These are phyloP conservation scores for Orius insidiosus DNA, from an alignment of 1,140 invertebrate genomes.

Conservation along the genomic window DNA sequence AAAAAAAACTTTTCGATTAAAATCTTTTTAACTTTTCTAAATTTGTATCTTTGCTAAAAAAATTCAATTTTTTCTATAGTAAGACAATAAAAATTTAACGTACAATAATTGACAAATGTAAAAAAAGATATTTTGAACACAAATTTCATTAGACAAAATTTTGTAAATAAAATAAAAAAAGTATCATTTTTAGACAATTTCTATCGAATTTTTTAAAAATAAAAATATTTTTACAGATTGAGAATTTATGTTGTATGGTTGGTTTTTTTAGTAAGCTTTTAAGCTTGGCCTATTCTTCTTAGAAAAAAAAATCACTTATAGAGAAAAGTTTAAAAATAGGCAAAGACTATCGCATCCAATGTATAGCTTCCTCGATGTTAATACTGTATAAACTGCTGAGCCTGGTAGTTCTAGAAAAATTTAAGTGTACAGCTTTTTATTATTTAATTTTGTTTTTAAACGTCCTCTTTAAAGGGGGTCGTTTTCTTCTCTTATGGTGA, in stretches of 20 bases:
- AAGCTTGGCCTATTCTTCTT: slow-evolving; percentile 12
- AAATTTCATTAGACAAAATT: neutral
- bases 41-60: neutral
- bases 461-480: too few species aligned
- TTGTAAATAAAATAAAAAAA: neutral
- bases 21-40: neutral
- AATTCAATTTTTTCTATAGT: neutral
- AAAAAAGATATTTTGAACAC: neutral
- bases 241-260: slow-evolving; percentile 15
- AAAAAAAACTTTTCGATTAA: neutral
- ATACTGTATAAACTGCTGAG: neutral
- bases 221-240: slow-evolving; percentile 1
- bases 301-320: neutral
- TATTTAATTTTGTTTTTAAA: neutral
- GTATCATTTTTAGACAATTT: neutral
- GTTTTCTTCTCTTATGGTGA: too few species aligned
- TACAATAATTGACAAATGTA: neutral
- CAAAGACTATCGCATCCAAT: neutral
- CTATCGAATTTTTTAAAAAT: neutral
- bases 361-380: neutral
- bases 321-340: neutral
- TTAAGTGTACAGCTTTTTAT: slow-evolving; percentile 9
- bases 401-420: neutral
- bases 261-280: slow-evolving; percentile 14
- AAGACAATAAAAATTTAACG: neutral